Base-by-base conservation (phyloP, 2,888 invertebrate genomes). In the Oxycera nigricornis region DNA sequence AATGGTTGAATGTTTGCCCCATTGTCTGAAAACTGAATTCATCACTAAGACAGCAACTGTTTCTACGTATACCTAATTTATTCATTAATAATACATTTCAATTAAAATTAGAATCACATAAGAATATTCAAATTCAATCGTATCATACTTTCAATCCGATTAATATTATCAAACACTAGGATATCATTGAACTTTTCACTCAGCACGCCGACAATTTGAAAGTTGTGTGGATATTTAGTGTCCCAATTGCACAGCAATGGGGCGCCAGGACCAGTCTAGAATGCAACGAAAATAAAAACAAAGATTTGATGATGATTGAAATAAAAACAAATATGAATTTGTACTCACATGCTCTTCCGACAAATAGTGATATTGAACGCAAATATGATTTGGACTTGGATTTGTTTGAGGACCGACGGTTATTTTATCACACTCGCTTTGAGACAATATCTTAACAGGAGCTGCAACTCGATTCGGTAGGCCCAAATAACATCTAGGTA, bases 61-160 rank as follows among this genome's bases (percentile, higher is more conserved):
- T 46, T 7, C 46, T 46, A n/a, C 11, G 17, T 7, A 46, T 46
- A 59, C n/a, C 11, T 59, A 28, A 28, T 4, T 59, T 59, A 59
- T 59, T 59, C 20, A n/a, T 59, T 24, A 59, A 28, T 28, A 59
- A 59, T 28, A 59, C 30, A 59, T 28, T 26, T 68, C 28, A 68
- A 74, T 74, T 68, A 74, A 31, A 52, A 46, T 61, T 30, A 62
- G 72, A 55, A 74, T 75, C 73, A 75, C 75, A 75, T 73, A 17
- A 75, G 73, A 46, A 41, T 65, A 46, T 75, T 67, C 28, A 75
- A 46, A 73, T 75, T 73, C 61, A 57, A 65, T 14, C 57, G 67
- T 22, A 75, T 75, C 75, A 75, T 75, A 73, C 59, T 67, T 30
- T 73, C 65, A 28, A 75, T 75, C 59, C 67, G 72, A 46, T 59